Percentiles rank a stretch among this genome's conserved stretches.
These are phyloP conservation scores for Salmo trutta DNA, from an alignment of 2,797 vertebrate genomes.

Conservation along the genomic window DNA sequence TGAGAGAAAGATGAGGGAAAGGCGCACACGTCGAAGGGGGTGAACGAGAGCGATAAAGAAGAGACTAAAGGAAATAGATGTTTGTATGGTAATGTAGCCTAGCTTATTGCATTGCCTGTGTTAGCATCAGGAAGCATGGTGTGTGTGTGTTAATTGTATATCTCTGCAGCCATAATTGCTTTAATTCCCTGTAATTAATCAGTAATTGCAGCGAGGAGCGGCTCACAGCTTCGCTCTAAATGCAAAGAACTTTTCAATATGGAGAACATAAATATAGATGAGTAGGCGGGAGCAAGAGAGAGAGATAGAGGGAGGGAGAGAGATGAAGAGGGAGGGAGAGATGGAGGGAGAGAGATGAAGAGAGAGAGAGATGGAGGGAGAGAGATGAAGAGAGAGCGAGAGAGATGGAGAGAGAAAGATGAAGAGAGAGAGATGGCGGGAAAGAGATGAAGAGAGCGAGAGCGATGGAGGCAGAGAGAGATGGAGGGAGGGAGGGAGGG, in stretches of 20 bases:
- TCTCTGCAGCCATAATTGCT: slow-evolving; percentile 84
- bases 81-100: slow-evolving; percentile 76
- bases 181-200: slow-evolving; percentile 87
- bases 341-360: slow-evolving; percentile 17
- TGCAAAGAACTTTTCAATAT: slow-evolving; percentile 79
- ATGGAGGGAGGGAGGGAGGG: slow-evolving; percentile 23
- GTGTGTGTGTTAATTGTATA: slow-evolving; percentile 81
- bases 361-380: slow-evolving; percentile 36
- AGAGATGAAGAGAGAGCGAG: slow-evolving; percentile 73
- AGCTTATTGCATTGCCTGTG: slow-evolving; percentile 56
- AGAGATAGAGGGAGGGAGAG: slow-evolving; percentile 23
- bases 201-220: slow-evolving; percentile 81
- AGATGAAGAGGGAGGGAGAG: slow-evolving; percentile 23
- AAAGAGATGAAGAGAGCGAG: slow-evolving; percentile 63
- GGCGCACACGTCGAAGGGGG: background rate
- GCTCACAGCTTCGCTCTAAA: slow-evolving; percentile 73
- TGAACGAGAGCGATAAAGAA: slow-evolving; percentile 55
- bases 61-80: slow-evolving; percentile 71
- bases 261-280: slow-evolving; percentile 82
- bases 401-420: slow-evolving; percentile 19
- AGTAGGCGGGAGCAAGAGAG: slow-evolving; percentile 60
- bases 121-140: slow-evolving; percentile 72
- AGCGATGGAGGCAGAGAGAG: slow-evolving; percentile 40
- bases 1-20: slow-evolving; percentile 1
- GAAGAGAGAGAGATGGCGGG: background rate